Base-by-base conservation (phyloP, 2,888 invertebrate genomes). In the Ophonus ardosiacus region DNA sequence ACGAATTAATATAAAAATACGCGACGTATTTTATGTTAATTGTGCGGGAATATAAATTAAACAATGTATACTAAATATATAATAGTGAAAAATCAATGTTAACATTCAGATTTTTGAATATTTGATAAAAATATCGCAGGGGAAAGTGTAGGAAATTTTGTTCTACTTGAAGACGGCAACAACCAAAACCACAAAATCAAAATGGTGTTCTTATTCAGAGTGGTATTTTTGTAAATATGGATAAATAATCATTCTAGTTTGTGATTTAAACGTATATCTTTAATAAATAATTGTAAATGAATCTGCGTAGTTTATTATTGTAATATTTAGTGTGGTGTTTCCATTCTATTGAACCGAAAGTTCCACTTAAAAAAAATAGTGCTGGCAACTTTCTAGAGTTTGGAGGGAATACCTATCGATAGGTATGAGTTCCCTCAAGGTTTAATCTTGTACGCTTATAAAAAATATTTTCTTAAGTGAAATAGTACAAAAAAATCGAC, bases 381-480 rank as follows among this genome's bases (percentile, higher is more conserved):
- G 61, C 24, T 81, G 18, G 71, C 71, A 74, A 74, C 61, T 65
- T 81, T 81, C 65, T 63, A 51, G 31, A 17, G 18, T 65, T 80
- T 51, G 81, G 65, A 65, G 81, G 81, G 65, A 81, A 63, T 63
- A 65, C 31, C 43, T 74, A 43, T 15, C 68, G 63, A 63, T 74
- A 74, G 43, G 43, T 18, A 74, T 43, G 43, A 74, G 21, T 40
- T 38, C 68, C 31, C 68, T 15, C 13, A 21, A 63, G 13, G 21
- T 63, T 21, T 21, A 13, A 68, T 68, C 68, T 68, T 68, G 40
- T 74, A 17, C 40, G 8, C 8, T 43, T 43, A 4, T 7, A 43
- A 43, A 24, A 4, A 43, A 7, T 43, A 43, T 74, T 74, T 74
- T 74, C 40, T 21, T 40, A 74, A 74, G 43, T 43, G 43, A 74